Percentiles rank a stretch among this genome's conserved stretches.
Conservation (phyloP, 37 sponge, comb jelly and placozoan genomes). For the Cladorhizidae sp. region DNA sequence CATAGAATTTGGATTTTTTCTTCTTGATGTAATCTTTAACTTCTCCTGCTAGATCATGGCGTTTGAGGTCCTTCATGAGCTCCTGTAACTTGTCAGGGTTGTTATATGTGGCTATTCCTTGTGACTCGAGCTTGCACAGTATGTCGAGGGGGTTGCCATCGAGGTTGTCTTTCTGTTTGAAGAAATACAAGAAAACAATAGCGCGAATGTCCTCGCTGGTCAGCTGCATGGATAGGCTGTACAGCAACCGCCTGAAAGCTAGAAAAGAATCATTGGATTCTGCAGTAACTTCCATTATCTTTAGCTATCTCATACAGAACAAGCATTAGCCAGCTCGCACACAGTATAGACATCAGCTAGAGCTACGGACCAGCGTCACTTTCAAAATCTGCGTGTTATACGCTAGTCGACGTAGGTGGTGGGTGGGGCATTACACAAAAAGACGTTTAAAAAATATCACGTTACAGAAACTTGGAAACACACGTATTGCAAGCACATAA, state of each 20-base stretch:
- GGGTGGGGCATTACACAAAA: no score
- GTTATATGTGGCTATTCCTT: constrained; percentile 15
- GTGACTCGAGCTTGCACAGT: constrained; percentile 30
- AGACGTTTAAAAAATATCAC: no score
- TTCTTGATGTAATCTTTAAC: constrained; percentile 34
- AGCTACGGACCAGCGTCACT: no score
- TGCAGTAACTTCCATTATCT: constrained; percentile 9
- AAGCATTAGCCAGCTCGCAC: no score
- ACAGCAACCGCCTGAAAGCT: constrained; percentile 35
- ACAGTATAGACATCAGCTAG: no score
- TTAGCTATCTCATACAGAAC: no score
- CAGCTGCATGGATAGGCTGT: constrained; percentile 13
- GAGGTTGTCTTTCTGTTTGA: constrained; percentile 10
- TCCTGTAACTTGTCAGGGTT: constrained; percentile 34
- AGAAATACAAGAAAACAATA: constrained; percentile 23
- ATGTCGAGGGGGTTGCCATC: not conserved
- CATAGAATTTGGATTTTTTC: not conserved
- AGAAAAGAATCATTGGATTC: constrained; percentile 22
- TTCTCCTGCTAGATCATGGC: constrained; percentile 22
- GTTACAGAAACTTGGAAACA: no score
- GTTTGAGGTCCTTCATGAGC: constrained; percentile 35
- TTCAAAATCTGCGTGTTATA: no score
- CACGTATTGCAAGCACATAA: no score
- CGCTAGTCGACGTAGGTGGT: no score
- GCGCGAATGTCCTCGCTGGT: constrained; percentile 5